Evolutionary conservation across 2,888 invertebrate species (phyloP), one percentile per base, ranked within the genome.

Genomic region (Cephus sareptanus): DNA sequence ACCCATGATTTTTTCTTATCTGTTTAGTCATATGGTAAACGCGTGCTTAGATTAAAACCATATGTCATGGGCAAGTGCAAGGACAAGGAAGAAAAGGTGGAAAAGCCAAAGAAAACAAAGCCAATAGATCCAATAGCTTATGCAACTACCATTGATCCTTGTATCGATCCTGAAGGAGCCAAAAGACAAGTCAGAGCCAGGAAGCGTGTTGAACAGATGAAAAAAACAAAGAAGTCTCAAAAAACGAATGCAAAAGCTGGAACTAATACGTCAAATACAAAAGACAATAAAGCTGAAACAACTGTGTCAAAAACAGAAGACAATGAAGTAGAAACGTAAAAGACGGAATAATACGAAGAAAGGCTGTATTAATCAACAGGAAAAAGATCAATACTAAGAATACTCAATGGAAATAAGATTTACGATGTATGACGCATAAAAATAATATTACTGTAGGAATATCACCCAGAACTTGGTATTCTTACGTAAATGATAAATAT

Each of bases 141-240:
- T 23, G 82, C 83, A n/a, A 79, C 80, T 0, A 88, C 85, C 68
- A 82, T 86, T 23, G 89, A 89, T 81, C 89, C 89, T 1, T 83
- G 83, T 34, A 80, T 87, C 11, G 85, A 85, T 81, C 87, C 87
- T 0, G 68, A 75, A 0, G 75, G 84, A 12, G 86, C 89, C 6
- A 81, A 74, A 15, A 83, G 76, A 73, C 89, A 89, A 76, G 77
- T 77, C 3, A 78, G 76, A 6, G 87, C 86, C n/a, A 83, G 89
- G 33, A 84, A 75, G 69, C 56, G 3, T 69, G 69, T 31, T 35
- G 56, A 34, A 56, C 37, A 73, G 34, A 68, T n/a, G 40, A 69
- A 56, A 78, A 78, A 74, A 34, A 37, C 23, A 71, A 34, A 75
- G 33, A 30, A 75, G 13, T 40, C 74, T 9, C 31, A 73, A 37